These are phyloP conservation scores for Calliscelio sp. DNA, from an alignment of 2,888 invertebrate species.

Conservation along the genomic window DNA sequence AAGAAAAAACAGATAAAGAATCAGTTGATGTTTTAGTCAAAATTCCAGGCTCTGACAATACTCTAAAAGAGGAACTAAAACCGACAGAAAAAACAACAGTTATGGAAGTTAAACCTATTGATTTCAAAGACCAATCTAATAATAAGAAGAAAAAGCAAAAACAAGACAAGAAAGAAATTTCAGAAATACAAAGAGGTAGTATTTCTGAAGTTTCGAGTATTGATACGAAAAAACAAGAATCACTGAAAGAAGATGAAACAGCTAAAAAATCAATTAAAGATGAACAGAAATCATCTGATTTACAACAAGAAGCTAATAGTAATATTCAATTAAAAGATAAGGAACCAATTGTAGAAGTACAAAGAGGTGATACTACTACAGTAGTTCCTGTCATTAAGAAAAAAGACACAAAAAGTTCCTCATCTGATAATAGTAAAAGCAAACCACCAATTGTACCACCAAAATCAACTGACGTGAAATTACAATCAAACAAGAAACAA, in stretches of 20 bases:
- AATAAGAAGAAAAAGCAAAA: constrained; percentile 20
- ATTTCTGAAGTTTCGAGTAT: neutral
- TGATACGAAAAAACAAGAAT: neutral
- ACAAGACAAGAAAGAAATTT: neutral
- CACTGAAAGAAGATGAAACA: neutral
- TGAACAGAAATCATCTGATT: neutral
- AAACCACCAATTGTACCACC: neutral
- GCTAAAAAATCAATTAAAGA: neutral
- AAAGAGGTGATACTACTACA: neutral
- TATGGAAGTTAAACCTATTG: neutral
- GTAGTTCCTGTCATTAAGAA: neutral
- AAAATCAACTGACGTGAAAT: too few relatives aligned
- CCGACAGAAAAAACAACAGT: too few relatives aligned
- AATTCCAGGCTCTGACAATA: too few relatives aligned
- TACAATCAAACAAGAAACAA: neutral
- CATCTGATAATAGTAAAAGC: neutral
- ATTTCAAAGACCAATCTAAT: neutral
- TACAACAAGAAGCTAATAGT: neutral
- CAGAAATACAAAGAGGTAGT: constrained; percentile 25
- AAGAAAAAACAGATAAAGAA: too few relatives aligned
- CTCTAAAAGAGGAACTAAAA: too few relatives aligned
- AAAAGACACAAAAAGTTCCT: neutral
- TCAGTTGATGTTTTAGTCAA: too few relatives aligned
- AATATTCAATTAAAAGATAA: neutral
- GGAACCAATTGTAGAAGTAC: neutral